phyloP scores from a whole-genome alignment of 2,888 invertebrate species.

The Drosophila formosana region DNA sequence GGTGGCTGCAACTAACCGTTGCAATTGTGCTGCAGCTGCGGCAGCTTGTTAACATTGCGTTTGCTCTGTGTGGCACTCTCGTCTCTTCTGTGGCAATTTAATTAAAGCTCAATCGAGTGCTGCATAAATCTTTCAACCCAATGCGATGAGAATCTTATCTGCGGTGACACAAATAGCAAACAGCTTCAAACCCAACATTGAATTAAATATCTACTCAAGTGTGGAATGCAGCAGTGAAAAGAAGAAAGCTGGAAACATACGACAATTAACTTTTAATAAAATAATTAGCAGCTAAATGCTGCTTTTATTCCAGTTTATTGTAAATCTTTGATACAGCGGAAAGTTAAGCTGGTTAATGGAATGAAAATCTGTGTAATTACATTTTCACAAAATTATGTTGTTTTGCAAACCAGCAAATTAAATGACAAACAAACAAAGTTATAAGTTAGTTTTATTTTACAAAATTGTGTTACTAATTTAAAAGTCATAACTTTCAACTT shows the following conservation, averaged over 20 bases:
- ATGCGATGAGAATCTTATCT: constrained; percentile 45
- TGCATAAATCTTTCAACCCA: constrained; percentile 45
- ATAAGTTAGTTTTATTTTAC: too few species aligned
- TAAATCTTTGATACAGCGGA: background rate
- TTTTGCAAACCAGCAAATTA: background rate
- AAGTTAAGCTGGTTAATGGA: background rate
- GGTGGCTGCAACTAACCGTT: constrained; percentile 15
- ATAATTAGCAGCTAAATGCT: background rate
- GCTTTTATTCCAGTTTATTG: background rate
- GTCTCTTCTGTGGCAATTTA: constrained; percentile 60
- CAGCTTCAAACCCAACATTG: constrained; percentile 17
- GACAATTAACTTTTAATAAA: background rate
- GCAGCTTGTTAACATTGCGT: constrained; percentile 29
- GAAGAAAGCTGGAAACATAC: background rate
- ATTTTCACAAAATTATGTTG: too few species aligned
- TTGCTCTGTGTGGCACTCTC: constrained; percentile 34
- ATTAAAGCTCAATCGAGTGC: constrained; percentile 66
- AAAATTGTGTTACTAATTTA: too few species aligned
- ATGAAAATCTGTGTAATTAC: background rate
- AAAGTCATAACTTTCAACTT: too few species aligned
- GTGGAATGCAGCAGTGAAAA: background rate
- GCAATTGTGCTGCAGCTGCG: constrained; percentile 9
- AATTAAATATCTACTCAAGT: constrained; percentile 30
- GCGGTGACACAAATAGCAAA: constrained; percentile 39
- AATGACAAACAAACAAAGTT: too few species aligned